Evolutionary conservation across 1,140 invertebrate species (phyloP).

Genomic region (Leptopilina boulardi): DNA sequence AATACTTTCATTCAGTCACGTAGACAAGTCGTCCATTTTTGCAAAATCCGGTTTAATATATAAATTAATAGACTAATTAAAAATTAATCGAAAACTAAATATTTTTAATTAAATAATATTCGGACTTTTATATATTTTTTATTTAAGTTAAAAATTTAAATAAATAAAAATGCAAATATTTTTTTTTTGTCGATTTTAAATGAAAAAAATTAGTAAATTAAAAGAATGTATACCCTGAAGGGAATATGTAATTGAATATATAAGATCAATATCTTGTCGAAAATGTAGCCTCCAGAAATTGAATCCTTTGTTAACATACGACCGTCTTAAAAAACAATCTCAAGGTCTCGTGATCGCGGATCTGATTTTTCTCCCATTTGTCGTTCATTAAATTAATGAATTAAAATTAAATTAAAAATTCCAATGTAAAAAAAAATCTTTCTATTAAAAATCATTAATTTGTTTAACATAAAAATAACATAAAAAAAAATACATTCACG

Average conservation of each 20-base stretch:
- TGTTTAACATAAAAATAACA: too few relatives aligned
- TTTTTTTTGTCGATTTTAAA: too few relatives aligned
- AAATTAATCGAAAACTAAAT: too few relatives aligned
- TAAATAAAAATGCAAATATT: too few relatives aligned
- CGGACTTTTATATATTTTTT: too few relatives aligned
- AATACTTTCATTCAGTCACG: neutral
- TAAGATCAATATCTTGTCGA: neutral
- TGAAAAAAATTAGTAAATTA: neutral
- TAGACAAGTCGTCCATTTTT: neutral
- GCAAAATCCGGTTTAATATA: too few relatives aligned
- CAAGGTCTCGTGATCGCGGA: neutral
- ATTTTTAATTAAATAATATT: too few relatives aligned
- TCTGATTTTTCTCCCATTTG: neutral
- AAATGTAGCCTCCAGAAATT: neutral
- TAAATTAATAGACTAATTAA: too few relatives aligned
- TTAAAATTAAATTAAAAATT: neutral
- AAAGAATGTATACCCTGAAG: neutral
- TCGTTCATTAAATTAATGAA: neutral
- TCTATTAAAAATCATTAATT: too few relatives aligned
- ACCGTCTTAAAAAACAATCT: neutral
- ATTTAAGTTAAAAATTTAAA: too few relatives aligned
- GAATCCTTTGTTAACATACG: constrained; percentile 22
- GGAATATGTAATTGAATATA: neutral
- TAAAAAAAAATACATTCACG: neutral
- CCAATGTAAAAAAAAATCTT: neutral